These are phyloP conservation scores for Phalacrocorax brasilianus DNA, from an alignment of 2,113 vertebrate genomes.

Conservation along the genomic window DNA sequence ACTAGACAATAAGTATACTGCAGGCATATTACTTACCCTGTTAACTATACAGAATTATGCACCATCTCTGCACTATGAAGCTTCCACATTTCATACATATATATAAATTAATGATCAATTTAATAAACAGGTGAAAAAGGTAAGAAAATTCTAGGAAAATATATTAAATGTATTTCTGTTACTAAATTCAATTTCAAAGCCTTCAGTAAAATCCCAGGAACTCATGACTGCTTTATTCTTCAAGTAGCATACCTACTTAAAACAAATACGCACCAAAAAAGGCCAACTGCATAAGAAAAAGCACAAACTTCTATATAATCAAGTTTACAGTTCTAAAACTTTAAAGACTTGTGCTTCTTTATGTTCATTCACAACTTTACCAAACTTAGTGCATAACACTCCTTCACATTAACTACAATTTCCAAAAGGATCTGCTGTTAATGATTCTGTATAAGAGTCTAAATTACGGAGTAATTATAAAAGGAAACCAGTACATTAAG, in stretches of 20 bases:
- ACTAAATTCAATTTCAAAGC: background rate
- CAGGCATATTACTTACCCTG: background rate
- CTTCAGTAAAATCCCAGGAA: background rate
- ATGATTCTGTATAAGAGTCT: background rate
- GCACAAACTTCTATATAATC: too few relatives aligned
- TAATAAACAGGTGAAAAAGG: background rate
- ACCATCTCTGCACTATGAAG: background rate
- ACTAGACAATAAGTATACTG: background rate
- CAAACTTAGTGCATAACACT: background rate
- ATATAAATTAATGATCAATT: background rate
- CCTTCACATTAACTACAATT: background rate
- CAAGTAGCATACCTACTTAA: background rate
- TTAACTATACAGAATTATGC: background rate
- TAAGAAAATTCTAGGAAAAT: background rate
- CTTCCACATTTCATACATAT: background rate
- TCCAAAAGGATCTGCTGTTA: background rate
- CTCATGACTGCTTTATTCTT: background rate
- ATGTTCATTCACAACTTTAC: background rate
- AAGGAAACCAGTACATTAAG: background rate
- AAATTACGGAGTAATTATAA: background rate
- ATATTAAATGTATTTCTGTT: background rate
- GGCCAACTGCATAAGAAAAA: background rate
- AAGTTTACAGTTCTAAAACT: background rate
- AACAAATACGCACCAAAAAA: background rate
- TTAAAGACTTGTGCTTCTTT: background rate